These are phyloP conservation scores for Phyllotis vaccarum DNA, from an alignment of 2,797 vertebrate genomes.

Conservation along the genomic window DNA sequence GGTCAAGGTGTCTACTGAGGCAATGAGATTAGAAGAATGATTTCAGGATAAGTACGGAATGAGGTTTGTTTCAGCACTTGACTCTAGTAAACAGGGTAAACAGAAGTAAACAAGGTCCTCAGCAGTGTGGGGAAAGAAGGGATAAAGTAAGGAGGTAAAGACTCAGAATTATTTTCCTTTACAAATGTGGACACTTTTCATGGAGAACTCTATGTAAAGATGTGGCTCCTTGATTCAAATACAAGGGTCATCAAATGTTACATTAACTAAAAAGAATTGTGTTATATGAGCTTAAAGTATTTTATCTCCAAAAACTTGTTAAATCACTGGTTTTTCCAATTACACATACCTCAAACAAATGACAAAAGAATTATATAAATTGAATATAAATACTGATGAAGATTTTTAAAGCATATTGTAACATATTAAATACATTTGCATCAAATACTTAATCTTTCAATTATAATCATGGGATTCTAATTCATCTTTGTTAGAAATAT, in stretches of 20 bases:
- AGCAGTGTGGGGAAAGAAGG: background rate
- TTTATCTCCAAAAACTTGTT: background rate
- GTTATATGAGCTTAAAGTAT: background rate
- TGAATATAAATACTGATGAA: background rate
- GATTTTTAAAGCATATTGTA: background rate
- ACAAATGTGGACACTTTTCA: background rate
- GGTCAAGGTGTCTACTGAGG: background rate
- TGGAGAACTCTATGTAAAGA: background rate
- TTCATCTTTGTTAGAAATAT: slow-evolving; percentile 4
- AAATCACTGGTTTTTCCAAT: background rate
- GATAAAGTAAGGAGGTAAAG: background rate
- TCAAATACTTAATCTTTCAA: background rate
- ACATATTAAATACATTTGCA: background rate
- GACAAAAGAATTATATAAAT: background rate
- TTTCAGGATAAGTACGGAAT: background rate
- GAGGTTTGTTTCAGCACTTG: background rate
- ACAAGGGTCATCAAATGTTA: background rate
- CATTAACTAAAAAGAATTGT: background rate
- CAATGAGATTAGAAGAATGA: background rate
- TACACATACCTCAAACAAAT: background rate
- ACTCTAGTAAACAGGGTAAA: background rate
- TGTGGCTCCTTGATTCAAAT: background rate
- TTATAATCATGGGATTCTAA: background rate
- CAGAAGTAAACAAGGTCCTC: too few relatives aligned
- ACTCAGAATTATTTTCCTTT: background rate